Evolutionary conservation across 35 echinoderm and acorn worm genomes (phyloP), one percentile per base, ranked within the genome.

Genomic region (Patiria miniata): DNA sequence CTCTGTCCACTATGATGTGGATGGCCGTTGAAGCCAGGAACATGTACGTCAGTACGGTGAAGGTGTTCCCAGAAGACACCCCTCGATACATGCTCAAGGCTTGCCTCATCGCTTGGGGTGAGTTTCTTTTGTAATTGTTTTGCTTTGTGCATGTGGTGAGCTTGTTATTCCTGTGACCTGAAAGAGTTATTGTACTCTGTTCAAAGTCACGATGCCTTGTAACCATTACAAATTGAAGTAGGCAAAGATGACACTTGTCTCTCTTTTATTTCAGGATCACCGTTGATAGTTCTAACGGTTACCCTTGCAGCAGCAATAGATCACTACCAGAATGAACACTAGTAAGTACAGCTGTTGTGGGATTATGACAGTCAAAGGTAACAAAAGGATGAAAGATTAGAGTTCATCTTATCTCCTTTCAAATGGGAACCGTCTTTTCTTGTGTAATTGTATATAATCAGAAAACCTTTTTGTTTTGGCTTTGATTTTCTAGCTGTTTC

Each of bases 401-500:
- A n/a, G n/a, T n/a, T n/a, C n/a, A n/a, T n/a, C n/a, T n/a, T n/a
- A n/a, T n/a, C n/a, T n/a, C n/a, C n/a, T n/a, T n/a, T n/a, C n/a
- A n/a, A n/a, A n/a, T n/a, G n/a, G n/a, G n/a, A n/a, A n/a, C n/a
- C n/a, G n/a, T n/a, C n/a, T n/a, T n/a, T n/a, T n/a, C n/a, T n/a
- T n/a, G n/a, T n/a, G n/a, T n/a, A n/a, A n/a, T n/a, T n/a, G n/a
- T n/a, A n/a, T n/a, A n/a, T n/a, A n/a, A n/a, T n/a, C n/a, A n/a
- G n/a, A n/a, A n/a, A n/a, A n/a, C n/a, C 14, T 60, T n/a, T 60
- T 14, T 60, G 18, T n/a, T 14, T 60, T 60, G 2, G 18, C 56
- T 5, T 21, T 60, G 19, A n/a, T 18, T n/a, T 26, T 60, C 2
- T 21, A 95, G 93, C 44, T 95, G 93, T 76, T 95, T 95, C 61